Percentiles rank a stretch among this genome's conserved stretches.
These are phyloP conservation scores for Campopleginae sp. DNA, from an alignment of 2,888 invertebrate genomes.

Conservation along the genomic window DNA sequence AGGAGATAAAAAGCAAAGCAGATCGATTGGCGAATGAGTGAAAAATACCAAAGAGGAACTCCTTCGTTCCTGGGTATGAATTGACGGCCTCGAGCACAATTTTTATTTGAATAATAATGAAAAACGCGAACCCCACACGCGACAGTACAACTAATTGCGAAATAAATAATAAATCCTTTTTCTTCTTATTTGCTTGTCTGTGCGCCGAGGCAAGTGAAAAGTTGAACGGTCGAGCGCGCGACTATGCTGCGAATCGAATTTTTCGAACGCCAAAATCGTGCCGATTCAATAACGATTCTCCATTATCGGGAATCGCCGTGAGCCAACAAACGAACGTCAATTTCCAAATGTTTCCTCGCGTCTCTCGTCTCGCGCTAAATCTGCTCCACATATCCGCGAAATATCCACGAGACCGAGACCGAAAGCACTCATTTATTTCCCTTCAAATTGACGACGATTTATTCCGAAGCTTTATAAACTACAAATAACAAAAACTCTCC, in stretches of 20 bases:
- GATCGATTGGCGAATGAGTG: slow-evolving; percentile 65
- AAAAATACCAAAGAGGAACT: slow-evolving; percentile 72
- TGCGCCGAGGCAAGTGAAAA: slow-evolving; percentile 14
- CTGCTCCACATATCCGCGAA: slow-evolving; percentile 56
- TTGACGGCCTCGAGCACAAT: slow-evolving; percentile 46
- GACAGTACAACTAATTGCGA: slow-evolving; percentile 61
- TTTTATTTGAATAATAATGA: slow-evolving; percentile 36
- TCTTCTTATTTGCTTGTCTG: slow-evolving; percentile 39
- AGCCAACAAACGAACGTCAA: neutral
- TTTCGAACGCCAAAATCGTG: slow-evolving; percentile 40
- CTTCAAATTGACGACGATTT: slow-evolving; percentile 47
- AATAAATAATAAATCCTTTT: slow-evolving; percentile 34
- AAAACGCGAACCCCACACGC: slow-evolving; percentile 49
- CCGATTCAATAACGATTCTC: slow-evolving; percentile 12
- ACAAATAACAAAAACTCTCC: slow-evolving; percentile 27
- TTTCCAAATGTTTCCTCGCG: neutral
- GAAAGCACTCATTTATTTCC: slow-evolving; percentile 30
- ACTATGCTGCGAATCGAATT: slow-evolving; percentile 15
- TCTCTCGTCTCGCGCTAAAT: slow-evolving; percentile 42
- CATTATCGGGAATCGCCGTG: slow-evolving; percentile 31
- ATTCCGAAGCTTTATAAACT: slow-evolving; percentile 44
- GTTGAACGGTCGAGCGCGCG: slow-evolving; percentile 16
- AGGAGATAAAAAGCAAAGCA: slow-evolving; percentile 54
- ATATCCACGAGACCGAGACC: slow-evolving; percentile 20
- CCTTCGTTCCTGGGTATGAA: slow-evolving; percentile 50